Conservation (phyloP, 2,113 vertebrate species). For the Clupea harengus region DNA sequence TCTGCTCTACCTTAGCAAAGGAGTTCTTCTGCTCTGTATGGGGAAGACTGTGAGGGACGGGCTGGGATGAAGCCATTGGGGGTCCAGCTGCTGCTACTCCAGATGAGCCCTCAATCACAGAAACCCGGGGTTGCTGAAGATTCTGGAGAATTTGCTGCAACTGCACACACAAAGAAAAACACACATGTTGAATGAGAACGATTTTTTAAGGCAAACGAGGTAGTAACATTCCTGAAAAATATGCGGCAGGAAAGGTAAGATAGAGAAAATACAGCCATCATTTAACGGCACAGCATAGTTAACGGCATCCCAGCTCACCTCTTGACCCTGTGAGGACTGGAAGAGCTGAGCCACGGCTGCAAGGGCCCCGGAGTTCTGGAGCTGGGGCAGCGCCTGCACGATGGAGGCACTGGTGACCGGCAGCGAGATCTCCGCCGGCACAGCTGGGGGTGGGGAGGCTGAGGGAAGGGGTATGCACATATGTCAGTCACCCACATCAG, state of each 20-base stretch:
- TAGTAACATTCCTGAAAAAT: background rate
- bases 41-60: background rate
- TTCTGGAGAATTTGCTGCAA: constrained; percentile 95
- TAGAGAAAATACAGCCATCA: no score
- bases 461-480: background rate
- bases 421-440: constrained; percentile 60
- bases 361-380: constrained; percentile 85
- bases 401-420: constrained; percentile 65
- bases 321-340: constrained; percentile 87
- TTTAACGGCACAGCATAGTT: constrained; percentile 4
- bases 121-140: constrained; percentile 82
- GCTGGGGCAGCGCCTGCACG: constrained; percentile 68
- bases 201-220: background rate
- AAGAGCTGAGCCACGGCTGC: constrained; percentile 93
- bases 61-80: background rate
- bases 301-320: constrained; percentile 69
- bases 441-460: constrained; percentile 15
- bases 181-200: background rate
- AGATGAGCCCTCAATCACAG: constrained; percentile 4
- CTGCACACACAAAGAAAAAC: constrained; percentile 54
- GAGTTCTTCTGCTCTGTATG: constrained; percentile 76
- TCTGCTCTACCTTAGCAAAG: constrained; percentile 83
- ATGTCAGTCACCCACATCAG: background rate
- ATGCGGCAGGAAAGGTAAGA: no score
- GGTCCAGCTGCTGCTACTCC: background rate